phyloP scores from a whole-genome alignment of 1,140 invertebrate species.

The Subanguina moxae region DNA sequence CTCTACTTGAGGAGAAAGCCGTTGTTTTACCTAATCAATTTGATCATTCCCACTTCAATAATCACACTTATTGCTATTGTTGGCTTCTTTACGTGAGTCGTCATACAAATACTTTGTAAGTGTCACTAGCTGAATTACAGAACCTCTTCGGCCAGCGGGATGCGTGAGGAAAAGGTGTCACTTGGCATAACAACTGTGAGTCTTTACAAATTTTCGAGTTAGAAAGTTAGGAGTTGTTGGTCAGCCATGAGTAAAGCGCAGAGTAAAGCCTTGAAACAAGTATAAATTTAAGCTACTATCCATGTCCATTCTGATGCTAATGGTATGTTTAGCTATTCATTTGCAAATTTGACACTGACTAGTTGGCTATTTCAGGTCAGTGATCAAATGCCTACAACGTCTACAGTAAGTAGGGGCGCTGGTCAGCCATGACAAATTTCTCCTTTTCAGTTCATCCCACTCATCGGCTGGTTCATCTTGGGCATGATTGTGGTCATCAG shows the following conservation, averaged over 20 bases:
- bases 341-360: too few relatives aligned
- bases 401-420: constrained; percentile 17
- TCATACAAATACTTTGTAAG: not conserved
- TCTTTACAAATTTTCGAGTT: not conserved
- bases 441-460: constrained; percentile 40
- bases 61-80: constrained; percentile 59
- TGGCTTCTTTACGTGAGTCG: constrained; percentile 53
- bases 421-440: too few relatives aligned
- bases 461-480: constrained; percentile 53
- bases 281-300: constrained; percentile 46
- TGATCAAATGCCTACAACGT: constrained; percentile 58
- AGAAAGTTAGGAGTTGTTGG: not conserved
- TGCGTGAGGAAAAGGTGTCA: constrained; percentile 55
- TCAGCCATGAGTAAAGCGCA: not conserved
- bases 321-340: constrained; percentile 27
- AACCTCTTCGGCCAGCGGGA: constrained; percentile 56
- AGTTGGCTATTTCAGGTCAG: constrained; percentile 26
- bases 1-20: constrained; percentile 54
- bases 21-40: constrained; percentile 55
- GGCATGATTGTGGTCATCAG: constrained; percentile 57
- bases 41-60: constrained; percentile 58
- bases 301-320: constrained; percentile 58
- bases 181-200: constrained; percentile 32
- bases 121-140: too few relatives aligned
- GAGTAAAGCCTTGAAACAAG: not conserved